phyloP scores from a whole-genome alignment of 2,797 vertebrate species.

The Thalassophryne amazonica region DNA sequence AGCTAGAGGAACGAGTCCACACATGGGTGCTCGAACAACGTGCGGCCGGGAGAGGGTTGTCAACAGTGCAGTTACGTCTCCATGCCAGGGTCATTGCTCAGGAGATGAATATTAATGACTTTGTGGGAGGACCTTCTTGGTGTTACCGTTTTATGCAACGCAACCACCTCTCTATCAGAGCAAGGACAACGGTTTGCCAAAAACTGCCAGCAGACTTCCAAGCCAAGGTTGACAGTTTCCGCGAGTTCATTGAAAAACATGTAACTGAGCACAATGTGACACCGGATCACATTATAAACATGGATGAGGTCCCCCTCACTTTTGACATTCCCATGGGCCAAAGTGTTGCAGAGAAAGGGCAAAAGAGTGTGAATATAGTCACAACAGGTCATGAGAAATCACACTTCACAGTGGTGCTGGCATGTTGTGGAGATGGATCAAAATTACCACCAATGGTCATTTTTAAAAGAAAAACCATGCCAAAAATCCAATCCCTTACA shows the following conservation, averaged over 20 bases:
- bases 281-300: slow-evolving; percentile 20
- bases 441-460: slow-evolving; percentile 26
- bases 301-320: slow-evolving; percentile 14
- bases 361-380: slow-evolving; percentile 13
- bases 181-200: slow-evolving; percentile 3
- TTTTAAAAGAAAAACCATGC: slow-evolving; percentile 18
- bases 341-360: slow-evolving; percentile 13
- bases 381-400: slow-evolving; percentile 29
- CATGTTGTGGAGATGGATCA: slow-evolving; percentile 13
- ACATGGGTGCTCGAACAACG: no score
- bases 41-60: no score
- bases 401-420: slow-evolving; percentile 17
- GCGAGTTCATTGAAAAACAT: slow-evolving; percentile 10
- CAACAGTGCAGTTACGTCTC: no score
- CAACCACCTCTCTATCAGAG: slow-evolving; percentile 9
- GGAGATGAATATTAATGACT: no score
- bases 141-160: slow-evolving; percentile 8
- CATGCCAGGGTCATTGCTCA: no score
- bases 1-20: no score
- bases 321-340: slow-evolving; percentile 20
- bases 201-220: slow-evolving; percentile 15
- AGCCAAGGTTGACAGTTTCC: background rate
- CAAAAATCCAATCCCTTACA: background rate
- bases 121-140: slow-evolving; percentile 12
- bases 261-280: background rate